phyloP scores from a whole-genome alignment of 2,113 vertebrate genomes.

The Tauraco erythrolophus region DNA sequence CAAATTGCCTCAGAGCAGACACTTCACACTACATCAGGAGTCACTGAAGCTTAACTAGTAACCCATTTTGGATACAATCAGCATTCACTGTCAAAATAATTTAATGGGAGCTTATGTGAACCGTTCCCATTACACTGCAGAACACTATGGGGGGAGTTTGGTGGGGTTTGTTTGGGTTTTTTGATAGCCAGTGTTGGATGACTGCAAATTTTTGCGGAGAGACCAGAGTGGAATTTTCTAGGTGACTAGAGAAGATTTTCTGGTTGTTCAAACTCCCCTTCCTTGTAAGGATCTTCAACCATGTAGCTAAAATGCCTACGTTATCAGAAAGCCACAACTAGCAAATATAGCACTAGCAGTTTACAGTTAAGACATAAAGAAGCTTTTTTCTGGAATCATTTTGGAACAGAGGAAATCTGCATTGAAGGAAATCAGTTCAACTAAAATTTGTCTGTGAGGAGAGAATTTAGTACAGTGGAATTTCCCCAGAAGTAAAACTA shows the following conservation, averaged over 20 bases:
- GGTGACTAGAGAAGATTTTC: neutral
- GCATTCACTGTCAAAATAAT: neutral
- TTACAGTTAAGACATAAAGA: neutral
- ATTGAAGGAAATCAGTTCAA: neutral
- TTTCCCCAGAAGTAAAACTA: constrained; percentile 42
- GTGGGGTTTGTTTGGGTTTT: too few species aligned
- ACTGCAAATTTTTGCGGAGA: neutral
- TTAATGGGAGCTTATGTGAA: neutral
- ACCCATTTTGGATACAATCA: neutral
- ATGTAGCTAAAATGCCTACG: neutral
- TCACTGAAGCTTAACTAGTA: neutral
- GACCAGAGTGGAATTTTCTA: neutral
- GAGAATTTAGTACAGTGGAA: neutral
- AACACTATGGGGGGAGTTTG: neutral
- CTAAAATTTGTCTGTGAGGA: neutral
- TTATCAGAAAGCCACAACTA: neutral
- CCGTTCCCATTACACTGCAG: neutral
- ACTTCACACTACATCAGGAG: neutral
- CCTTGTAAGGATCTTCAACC: neutral
- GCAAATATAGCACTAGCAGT: neutral
- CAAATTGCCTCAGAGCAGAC: neutral
- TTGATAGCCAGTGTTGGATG: neutral
- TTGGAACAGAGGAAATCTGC: neutral
- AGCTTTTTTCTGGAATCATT: neutral
- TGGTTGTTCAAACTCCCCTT: neutral